These are phyloP conservation scores for Aphidius gifuensis DNA, from an alignment of 1,140 invertebrate genomes.

Conservation along the genomic window DNA sequence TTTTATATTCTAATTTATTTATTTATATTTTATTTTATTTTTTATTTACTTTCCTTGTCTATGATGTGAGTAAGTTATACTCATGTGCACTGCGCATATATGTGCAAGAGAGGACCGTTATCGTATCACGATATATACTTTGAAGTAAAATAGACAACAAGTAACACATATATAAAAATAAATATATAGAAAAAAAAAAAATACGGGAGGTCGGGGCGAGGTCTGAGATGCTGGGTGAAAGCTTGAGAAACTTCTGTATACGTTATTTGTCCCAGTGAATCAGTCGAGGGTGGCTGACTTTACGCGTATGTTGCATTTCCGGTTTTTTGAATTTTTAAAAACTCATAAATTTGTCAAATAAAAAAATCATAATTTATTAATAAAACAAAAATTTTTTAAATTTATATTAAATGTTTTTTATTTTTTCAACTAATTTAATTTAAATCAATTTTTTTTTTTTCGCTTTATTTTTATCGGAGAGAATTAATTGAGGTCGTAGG, in stretches of 20 bases:
- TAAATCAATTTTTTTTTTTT: too few relatives aligned
- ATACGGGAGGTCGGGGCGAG: slow-evolving; percentile 23
- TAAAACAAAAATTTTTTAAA: too few relatives aligned
- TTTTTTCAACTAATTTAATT: too few relatives aligned
- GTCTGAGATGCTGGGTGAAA: slow-evolving; percentile 41
- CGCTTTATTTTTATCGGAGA: slow-evolving; percentile 8
- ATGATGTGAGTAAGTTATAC: background rate
- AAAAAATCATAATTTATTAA: too few relatives aligned
- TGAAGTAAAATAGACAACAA: background rate
- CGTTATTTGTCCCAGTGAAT: slow-evolving; percentile 29
- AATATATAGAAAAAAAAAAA: slow-evolving; percentile 18
- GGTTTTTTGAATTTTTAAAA: background rate
- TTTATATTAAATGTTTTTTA: too few relatives aligned
- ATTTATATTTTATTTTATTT: slow-evolving; percentile 1
- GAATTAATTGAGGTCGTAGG: slow-evolving; percentile 41
- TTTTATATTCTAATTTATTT: slow-evolving; percentile 10
- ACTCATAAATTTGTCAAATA: too few relatives aligned
- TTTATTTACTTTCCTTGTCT: background rate
- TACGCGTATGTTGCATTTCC: background rate
- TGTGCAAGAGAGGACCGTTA: slow-evolving; percentile 19
- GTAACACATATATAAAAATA: background rate
- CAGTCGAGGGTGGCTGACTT: slow-evolving; percentile 14
- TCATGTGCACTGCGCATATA: slow-evolving; percentile 11
- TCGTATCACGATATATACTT: slow-evolving; percentile 2
- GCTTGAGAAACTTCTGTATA: slow-evolving; percentile 40